Evolutionary conservation across 2,797 vertebrate genomes (phyloP).

Genomic region (Lindbergichthys nudifrons): DNA sequence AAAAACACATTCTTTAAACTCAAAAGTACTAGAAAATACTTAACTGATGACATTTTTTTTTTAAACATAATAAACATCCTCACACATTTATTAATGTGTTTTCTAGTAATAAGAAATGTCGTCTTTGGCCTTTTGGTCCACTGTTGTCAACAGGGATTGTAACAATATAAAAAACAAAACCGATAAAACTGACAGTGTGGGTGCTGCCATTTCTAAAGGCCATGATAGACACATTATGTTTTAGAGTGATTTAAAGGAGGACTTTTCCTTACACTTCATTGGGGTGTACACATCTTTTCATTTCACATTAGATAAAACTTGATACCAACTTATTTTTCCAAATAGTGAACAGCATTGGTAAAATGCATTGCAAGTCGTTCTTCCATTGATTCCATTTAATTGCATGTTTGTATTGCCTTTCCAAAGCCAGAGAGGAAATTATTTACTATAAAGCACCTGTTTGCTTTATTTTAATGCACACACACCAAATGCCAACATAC

Average conservation of each 20-base stretch:
- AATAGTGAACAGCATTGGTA: background rate
- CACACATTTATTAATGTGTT: constrained; percentile 24
- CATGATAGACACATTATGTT: constrained; percentile 26
- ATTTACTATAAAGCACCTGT: background rate
- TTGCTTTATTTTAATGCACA: constrained; percentile 13
- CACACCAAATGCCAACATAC: constrained; percentile 37
- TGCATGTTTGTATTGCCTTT: background rate
- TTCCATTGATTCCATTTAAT: constrained; percentile 17
- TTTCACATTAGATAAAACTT: background rate
- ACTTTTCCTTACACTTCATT: background rate
- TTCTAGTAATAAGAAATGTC: constrained; percentile 34
- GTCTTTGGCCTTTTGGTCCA: constrained; percentile 68
- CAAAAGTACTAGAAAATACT: constrained; percentile 26
- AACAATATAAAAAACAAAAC: constrained; percentile 43
- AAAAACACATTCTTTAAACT: constrained; percentile 57
- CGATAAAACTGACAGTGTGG: constrained; percentile 20
- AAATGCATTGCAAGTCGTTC: constrained; percentile 2
- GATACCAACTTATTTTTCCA: constrained; percentile 10
- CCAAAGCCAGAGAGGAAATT: background rate
- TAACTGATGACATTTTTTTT: constrained; percentile 7
- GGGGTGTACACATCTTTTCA: background rate
- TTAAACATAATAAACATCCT: constrained; percentile 31
- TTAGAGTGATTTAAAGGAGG: constrained; percentile 9
- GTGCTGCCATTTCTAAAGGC: constrained; percentile 44
- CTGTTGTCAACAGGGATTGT: constrained; percentile 43